These are phyloP conservation scores for Idaea dimidiata DNA, from an alignment of 2,888 invertebrate genomes.

Conservation along the genomic window DNA sequence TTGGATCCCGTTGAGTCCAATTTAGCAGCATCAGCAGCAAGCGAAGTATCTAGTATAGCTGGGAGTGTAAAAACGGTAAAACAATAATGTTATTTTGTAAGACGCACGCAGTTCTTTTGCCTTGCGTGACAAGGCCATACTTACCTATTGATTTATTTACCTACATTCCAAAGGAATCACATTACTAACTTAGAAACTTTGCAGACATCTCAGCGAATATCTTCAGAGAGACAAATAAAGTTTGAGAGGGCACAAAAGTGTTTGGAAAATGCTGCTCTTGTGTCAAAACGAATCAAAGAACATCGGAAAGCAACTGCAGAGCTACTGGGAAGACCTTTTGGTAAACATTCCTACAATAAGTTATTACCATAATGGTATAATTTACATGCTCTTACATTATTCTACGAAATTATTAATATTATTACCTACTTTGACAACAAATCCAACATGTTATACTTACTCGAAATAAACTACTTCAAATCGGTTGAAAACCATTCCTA, in stretches of 20 bases:
- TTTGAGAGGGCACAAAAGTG: conserved; percentile 74
- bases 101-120: conserved; percentile 9
- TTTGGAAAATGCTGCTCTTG: conserved; percentile 75
- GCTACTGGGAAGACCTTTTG: conserved; percentile 68
- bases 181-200: conserved; percentile 17
- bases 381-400: too few relatives aligned
- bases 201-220: conserved; percentile 51
- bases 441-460: too few relatives aligned
- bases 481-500: too few relatives aligned
- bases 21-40: conserved; percentile 55
- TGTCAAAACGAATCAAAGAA: conserved; percentile 74
- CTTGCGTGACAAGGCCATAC: conserved; percentile 28
- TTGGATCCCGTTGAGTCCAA: conserved; percentile 51
- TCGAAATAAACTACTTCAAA: too few relatives aligned
- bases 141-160: conserved; percentile 9
- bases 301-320: conserved; percentile 75
- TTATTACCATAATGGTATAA: too few relatives aligned
- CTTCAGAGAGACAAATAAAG: conserved; percentile 71
- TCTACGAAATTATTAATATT: too few relatives aligned
- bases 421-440: too few relatives aligned
- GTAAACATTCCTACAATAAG: conserved; percentile 34
- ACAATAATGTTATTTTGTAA: conserved; percentile 1
- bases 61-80: conserved; percentile 67
- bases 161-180: conserved; percentile 15
- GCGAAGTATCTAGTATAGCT: conserved; percentile 58